Percentiles rank a stretch among this genome's conserved stretches.
phyloP scores from a whole-genome alignment of 2,797 vertebrate genomes.

The Mormyrus proboscirostris region DNA sequence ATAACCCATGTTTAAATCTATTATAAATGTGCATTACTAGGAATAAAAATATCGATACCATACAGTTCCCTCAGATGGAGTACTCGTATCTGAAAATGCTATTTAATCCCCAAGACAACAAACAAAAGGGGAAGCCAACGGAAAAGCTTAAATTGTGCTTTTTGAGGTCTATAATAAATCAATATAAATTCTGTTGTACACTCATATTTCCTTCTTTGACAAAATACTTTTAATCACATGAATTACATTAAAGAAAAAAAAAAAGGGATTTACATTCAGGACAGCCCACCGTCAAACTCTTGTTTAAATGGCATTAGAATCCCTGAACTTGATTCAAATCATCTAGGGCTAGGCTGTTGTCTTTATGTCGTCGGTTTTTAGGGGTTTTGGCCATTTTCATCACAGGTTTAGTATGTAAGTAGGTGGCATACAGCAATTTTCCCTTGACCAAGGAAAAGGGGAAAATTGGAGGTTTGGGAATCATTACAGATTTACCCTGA shows the following conservation, averaged over 20 bases:
- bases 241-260: slow-evolving; percentile 64
- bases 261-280: slow-evolving; percentile 64
- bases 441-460: background rate
- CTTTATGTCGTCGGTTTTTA: background rate
- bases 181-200: slow-evolving; percentile 55
- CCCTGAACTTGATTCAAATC: slow-evolving; percentile 54
- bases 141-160: slow-evolving; percentile 53
- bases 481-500: background rate
- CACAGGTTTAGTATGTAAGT: background rate
- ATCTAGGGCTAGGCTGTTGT: background rate
- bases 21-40: slow-evolving; percentile 63
- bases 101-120: slow-evolving; percentile 46
- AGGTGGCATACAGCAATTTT: slow-evolving; percentile 24
- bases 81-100: slow-evolving; percentile 42
- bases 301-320: slow-evolving; percentile 52
- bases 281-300: background rate
- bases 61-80: slow-evolving; percentile 44
- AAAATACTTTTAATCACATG: slow-evolving; percentile 76
- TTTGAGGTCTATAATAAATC: slow-evolving; percentile 61
- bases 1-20: slow-evolving; percentile 54
- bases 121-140: slow-evolving; percentile 36
- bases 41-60: slow-evolving; percentile 48
- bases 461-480: background rate
- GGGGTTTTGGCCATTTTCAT: background rate
- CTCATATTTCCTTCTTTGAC: slow-evolving; percentile 65